A percentile compares a stretch with the other conserved stretches of the same genome.
phyloP scores from a whole-genome alignment of 2,797 vertebrate species.

The Anomalospiza imberbis region DNA sequence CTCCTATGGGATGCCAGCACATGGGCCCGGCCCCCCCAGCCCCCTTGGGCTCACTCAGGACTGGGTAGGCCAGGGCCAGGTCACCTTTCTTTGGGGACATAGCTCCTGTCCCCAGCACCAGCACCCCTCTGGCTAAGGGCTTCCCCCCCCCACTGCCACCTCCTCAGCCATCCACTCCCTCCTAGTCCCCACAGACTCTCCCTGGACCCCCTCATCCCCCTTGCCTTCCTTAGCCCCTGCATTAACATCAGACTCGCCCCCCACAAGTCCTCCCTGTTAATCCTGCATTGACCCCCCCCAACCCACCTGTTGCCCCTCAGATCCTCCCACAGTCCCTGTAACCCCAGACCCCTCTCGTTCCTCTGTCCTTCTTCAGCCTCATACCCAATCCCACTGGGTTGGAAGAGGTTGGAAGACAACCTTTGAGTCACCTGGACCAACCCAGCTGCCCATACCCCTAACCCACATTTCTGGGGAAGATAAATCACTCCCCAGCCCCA shows the following conservation, averaged over 20 bases:
- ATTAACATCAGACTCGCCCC: background rate
- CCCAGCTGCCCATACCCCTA: background rate
- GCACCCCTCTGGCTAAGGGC: background rate
- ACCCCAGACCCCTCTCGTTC: background rate
- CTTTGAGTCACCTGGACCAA: background rate
- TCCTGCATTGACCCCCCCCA: background rate
- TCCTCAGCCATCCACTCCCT: background rate
- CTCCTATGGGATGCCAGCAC: conserved; percentile 18
- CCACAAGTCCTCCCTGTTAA: background rate
- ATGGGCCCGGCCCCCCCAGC: background rate
- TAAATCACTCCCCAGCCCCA: background rate
- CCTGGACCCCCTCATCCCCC: too few relatives aligned
- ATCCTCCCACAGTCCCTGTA: background rate
- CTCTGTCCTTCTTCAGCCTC: background rate
- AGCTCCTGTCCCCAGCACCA: background rate
- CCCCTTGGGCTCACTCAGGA: background rate
- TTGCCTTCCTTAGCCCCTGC: background rate
- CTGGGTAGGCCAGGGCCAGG: background rate
- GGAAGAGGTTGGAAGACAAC: background rate
- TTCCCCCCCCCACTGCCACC: background rate
- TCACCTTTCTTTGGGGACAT: conserved; percentile 27
- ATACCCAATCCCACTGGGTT: background rate
- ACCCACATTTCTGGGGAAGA: background rate
- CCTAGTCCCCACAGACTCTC: too few relatives aligned
- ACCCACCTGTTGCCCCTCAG: fast-evolving